A percentile compares a stretch with the other conserved stretches of the same genome.
These are phyloP conservation scores for Brachionus koreanus DNA, from an alignment of 1,140 invertebrate species.

Conservation along the genomic window DNA sequence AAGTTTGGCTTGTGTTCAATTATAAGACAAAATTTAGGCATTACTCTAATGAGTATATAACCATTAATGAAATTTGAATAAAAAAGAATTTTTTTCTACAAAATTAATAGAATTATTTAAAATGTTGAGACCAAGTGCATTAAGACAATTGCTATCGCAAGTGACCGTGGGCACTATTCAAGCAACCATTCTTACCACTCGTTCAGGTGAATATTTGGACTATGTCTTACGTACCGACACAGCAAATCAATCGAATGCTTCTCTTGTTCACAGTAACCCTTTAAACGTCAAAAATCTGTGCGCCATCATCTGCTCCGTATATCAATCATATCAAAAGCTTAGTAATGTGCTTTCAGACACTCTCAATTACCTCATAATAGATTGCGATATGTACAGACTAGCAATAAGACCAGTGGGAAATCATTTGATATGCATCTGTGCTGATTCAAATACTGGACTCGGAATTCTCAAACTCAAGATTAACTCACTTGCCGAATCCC, in stretches of 20 bases:
- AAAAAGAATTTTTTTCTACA: background rate
- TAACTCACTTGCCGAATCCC: slow-evolving; percentile 17
- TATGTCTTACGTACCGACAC: background rate
- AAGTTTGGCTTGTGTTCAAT: background rate
- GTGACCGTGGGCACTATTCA: slow-evolving; percentile 14
- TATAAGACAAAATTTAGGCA: background rate
- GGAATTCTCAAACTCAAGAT: slow-evolving; percentile 38
- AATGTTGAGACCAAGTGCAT: slow-evolving; percentile 35
- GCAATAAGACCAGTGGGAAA: slow-evolving; percentile 31
- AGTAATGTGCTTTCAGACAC: background rate
- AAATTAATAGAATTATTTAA: background rate
- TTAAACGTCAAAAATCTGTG: slow-evolving; percentile 39
- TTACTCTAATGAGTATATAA: background rate
- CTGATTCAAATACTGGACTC: slow-evolving; percentile 41
- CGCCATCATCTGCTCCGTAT: slow-evolving; percentile 38
- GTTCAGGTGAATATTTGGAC: slow-evolving; percentile 39
- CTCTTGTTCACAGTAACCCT: background rate
- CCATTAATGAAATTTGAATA: background rate
- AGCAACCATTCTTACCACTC: slow-evolving; percentile 5
- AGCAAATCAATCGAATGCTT: background rate
- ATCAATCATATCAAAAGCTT: slow-evolving; percentile 35
- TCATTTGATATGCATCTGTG: slow-evolving; percentile 33
- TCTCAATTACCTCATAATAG: slow-evolving; percentile 23
- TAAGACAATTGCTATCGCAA: slow-evolving; percentile 26
- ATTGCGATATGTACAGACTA: slow-evolving; percentile 29